Evolutionary conservation across 2,113 vertebrate species (phyloP), one percentile per base, ranked within the genome.

Genomic region (Numida meleagris): DNA sequence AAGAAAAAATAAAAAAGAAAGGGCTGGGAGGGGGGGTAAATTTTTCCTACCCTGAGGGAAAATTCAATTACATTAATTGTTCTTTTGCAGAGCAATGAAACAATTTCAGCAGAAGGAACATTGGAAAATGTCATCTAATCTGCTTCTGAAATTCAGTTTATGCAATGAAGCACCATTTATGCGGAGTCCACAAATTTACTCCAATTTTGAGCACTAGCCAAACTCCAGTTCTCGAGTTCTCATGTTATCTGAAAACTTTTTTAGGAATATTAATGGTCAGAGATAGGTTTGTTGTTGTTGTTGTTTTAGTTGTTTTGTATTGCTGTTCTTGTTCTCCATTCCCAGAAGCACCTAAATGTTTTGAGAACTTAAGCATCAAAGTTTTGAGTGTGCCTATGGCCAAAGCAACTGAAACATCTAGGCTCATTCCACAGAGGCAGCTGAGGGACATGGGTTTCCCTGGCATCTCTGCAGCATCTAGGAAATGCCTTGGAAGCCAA

Each of bases 31-130:
- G 13, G 10, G 13, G 15, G 4, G 12, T 89, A 68, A 70, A 82
- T 85, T 94, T 96, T 96, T 95, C 93, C 92, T 95, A 92, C 84
- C 96, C 91, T 82, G 62, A 88, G 70, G 92, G 71, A 92, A 95
- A 96, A 89, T 93, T 92, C 66, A 94, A 71, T 76, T 93, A 90
- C 74, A 94, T 82, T 82, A 90, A 87, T 89, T 91, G 88, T 91
- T 89, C 86, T 92, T 94, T 66, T 79, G 50, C 78, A 89, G 71
- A 94, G 59, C 55, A 96, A 95, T 65, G 20, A 95, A 94, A 92
- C 89, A 95, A 96, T 95, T 95, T 67, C 63, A 95, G 89, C 82
- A 89, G 51, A 93, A 29, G 14, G 17, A 94, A 86, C 50, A 66
- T 1, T 83, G 85, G 72, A 91, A 96, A 96, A 95, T 91, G 46